Conservation (phyloP, 2,888 invertebrate species). For the Saturnia japonica region DNA sequence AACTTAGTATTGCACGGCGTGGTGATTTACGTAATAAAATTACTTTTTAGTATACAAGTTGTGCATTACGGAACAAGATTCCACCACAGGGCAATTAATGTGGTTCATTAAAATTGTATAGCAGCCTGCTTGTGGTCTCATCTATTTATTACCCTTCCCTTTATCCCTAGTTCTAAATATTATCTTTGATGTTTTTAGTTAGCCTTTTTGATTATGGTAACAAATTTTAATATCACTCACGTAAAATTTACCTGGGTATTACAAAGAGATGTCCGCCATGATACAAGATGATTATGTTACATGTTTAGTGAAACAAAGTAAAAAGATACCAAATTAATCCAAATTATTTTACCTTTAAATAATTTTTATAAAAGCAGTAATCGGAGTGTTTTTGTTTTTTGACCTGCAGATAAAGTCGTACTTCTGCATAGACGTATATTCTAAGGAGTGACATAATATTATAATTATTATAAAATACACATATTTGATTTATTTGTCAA, state of each 20-base stretch:
- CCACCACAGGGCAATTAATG: constrained; percentile 10
- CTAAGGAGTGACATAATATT: no score
- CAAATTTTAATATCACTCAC: not conserved
- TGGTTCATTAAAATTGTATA: constrained; percentile 12
- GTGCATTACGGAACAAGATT: not conserved
- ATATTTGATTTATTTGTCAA: no score
- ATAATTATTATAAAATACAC: no score
- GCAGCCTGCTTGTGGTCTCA: constrained; percentile 11
- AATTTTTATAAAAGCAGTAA: no score
- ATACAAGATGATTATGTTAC: no score
- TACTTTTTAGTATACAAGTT: not conserved
- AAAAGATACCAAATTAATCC: no score
- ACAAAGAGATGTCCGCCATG: not conserved
- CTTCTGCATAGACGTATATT: no score
- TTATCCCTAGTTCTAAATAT: not conserved
- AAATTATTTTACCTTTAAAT: no score
- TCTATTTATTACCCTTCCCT: not conserved
- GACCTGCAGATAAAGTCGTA: no score
- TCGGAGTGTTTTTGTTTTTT: no score
- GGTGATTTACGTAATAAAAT: constrained; percentile 10
- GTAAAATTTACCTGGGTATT: not conserved
- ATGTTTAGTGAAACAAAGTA: no score
- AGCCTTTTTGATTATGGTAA: not conserved
- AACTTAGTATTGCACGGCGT: no score
- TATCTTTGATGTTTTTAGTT: not conserved